phyloP scores from a whole-genome alignment of 2,797 vertebrate species.

The Caiman crocodilus region DNA sequence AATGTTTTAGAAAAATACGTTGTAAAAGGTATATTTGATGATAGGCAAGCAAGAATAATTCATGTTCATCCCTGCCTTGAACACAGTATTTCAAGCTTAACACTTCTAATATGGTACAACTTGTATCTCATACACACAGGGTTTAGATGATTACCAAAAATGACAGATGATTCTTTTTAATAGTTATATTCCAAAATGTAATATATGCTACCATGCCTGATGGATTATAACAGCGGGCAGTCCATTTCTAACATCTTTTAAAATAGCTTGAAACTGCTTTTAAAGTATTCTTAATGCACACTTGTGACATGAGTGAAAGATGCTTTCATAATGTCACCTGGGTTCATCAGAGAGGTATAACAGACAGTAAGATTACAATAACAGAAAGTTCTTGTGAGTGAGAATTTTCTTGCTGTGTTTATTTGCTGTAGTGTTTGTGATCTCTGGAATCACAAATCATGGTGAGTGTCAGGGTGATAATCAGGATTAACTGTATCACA shows the following conservation, averaged over 20 bases:
- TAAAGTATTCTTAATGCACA: background rate
- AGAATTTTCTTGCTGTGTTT: background rate
- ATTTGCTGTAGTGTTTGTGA: background rate
- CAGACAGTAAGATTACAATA: background rate
- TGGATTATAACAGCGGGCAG: constrained; percentile 20
- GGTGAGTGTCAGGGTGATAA: constrained; percentile 16
- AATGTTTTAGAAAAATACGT: background rate
- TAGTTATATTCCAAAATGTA: background rate
- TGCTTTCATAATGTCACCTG: background rate
- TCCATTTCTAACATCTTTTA: constrained; percentile 1
- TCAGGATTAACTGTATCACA: constrained; percentile 47
- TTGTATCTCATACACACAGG: background rate
- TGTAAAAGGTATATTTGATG: background rate
- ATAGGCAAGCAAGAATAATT: background rate
- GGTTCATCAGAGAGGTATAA: background rate
- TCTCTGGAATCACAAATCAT: constrained; percentile 48
- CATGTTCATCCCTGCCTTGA: background rate
- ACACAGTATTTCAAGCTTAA: background rate
- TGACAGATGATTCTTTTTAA: background rate
- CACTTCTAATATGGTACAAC: background rate
- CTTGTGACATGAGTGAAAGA: constrained; percentile 16
- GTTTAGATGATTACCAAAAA: background rate
- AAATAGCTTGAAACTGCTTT: background rate
- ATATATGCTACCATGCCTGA: background rate
- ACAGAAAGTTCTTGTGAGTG: background rate